Conservation (phyloP, 1,140 invertebrate genomes). For the Spodoptera frugiperda region DNA sequence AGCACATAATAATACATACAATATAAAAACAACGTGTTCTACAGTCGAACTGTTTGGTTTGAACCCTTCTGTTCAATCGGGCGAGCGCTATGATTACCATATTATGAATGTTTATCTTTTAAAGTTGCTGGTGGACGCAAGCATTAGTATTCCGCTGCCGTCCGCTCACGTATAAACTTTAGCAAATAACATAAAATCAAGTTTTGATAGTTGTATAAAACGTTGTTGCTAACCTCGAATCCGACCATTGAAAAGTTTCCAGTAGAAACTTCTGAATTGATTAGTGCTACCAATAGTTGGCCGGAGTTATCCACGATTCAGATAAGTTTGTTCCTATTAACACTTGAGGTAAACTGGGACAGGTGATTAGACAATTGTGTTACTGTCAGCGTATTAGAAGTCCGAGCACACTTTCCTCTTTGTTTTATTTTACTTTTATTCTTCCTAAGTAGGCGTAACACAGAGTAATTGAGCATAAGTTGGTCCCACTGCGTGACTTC, state of each 20-base stretch:
- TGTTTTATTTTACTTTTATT: conserved; percentile 23
- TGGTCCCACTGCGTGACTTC: conserved; percentile 22
- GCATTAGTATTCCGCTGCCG: conserved; percentile 24
- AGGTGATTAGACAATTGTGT: conserved; percentile 36
- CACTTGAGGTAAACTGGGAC: conserved; percentile 33
- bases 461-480: conserved; percentile 28
- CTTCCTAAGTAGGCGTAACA: conserved; percentile 1
- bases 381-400: conserved; percentile 14
- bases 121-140: conserved; percentile 10
- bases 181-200: conserved; percentile 43
- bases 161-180: conserved; percentile 31
- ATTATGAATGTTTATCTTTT: conserved; percentile 29
- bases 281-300: conserved; percentile 42
- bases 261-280: conserved; percentile 49
- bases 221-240: conserved; percentile 43
- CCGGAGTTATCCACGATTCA: conserved; percentile 32
- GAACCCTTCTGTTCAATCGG: conserved; percentile 27
- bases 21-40: conserved; percentile 5
- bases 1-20: too few species aligned
- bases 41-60: conserved; percentile 12
- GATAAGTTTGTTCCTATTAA: conserved; percentile 27
- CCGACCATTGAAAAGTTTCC: conserved; percentile 46
- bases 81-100: conserved; percentile 12
- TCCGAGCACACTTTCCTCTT: not conserved
- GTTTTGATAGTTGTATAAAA: conserved; percentile 45